Evolutionary conservation across 2,797 vertebrate species (phyloP).

Genomic region (Sebastes nivosus): DNA sequence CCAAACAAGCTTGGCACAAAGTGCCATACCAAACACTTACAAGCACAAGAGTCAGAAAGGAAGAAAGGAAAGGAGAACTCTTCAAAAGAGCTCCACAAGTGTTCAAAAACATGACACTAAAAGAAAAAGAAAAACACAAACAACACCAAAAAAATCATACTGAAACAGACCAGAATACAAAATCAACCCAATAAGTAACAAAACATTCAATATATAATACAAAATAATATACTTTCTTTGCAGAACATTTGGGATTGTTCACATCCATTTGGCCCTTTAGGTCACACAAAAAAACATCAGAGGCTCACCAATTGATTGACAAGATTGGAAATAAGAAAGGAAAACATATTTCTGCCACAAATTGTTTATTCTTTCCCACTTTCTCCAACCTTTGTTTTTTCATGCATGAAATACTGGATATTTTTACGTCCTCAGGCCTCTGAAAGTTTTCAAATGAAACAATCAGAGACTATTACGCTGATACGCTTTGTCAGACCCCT

Average conservation of each 20-base stretch:
- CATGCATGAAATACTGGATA: background rate
- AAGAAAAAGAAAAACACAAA: too few relatives aligned
- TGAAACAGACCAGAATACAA: too few relatives aligned
- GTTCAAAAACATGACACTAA: background rate
- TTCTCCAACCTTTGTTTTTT: background rate
- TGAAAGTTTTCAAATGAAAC: background rate
- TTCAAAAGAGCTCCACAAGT: background rate
- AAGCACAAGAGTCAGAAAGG: background rate
- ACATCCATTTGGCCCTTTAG: background rate
- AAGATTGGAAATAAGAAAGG: background rate
- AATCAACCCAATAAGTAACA: too few relatives aligned
- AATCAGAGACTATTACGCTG: too few relatives aligned
- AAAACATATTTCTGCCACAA: background rate
- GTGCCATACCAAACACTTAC: background rate
- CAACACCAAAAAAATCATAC: too few relatives aligned
- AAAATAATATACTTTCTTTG: background rate
- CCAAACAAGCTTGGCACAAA: background rate
- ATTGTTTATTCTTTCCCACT: background rate
- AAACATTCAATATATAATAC: too few relatives aligned
- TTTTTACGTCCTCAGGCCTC: background rate
- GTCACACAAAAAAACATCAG: background rate
- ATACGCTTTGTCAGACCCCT: too few relatives aligned
- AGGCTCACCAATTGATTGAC: background rate
- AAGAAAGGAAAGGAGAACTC: background rate
- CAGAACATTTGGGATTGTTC: background rate